Conservation (phyloP, 1,140 invertebrate genomes). For the Trachymyrmex septentrionalis region DNA sequence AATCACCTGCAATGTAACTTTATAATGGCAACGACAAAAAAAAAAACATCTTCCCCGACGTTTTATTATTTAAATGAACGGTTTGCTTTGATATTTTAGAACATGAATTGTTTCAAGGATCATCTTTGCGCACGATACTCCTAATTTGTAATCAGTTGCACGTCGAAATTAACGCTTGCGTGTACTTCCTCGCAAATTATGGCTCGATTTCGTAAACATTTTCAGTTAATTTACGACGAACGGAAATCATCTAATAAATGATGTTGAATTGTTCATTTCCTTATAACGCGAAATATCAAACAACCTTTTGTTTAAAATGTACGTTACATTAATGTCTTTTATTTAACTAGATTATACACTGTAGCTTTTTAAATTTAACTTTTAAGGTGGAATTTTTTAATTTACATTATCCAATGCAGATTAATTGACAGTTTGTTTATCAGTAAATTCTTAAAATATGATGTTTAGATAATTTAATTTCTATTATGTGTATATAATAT, state of each 20-base stretch:
- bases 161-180: not conserved
- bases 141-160: conserved; percentile 10
- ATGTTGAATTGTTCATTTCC: not conserved
- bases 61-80: conserved; percentile 12
- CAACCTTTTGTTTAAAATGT: conserved; percentile 16
- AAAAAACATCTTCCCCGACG: not conserved
- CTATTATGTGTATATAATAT: not conserved
- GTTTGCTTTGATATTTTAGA: conserved; percentile 15
- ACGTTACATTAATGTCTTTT: not conserved
- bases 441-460: not conserved
- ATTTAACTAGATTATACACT: not conserved
- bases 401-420: not conserved
- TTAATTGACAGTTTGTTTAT: no score
- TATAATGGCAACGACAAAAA: not conserved
- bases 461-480: not conserved
- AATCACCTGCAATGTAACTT: conserved; percentile 48
- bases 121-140: not conserved
- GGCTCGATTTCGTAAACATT: not conserved
- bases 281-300: conserved; percentile 23
- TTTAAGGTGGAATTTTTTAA: not conserved
- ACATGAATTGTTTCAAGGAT: not conserved
- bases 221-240: not conserved
- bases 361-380: not conserved
- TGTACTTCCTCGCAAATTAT: conserved; percentile 23
- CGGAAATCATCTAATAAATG: conserved; percentile 6